phyloP scores from a whole-genome alignment of 2,888 invertebrate genomes.

The Resseliella maxima region DNA sequence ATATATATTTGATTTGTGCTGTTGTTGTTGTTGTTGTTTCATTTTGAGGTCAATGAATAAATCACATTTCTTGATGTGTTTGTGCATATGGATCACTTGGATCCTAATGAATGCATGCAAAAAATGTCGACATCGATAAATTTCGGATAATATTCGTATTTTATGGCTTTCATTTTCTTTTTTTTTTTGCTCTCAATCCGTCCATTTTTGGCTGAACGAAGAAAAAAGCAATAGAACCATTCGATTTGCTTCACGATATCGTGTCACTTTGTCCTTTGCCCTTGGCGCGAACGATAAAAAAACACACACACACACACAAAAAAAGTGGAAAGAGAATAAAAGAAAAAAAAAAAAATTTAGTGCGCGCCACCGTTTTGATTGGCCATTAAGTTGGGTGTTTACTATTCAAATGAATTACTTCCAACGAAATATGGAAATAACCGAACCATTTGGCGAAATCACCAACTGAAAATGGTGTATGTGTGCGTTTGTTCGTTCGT shows the following conservation, averaged over 20 bases:
- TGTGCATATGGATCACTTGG: background rate
- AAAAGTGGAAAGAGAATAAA: background rate
- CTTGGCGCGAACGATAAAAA: no score
- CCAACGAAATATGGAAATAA: background rate
- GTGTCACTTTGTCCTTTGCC: constrained; percentile 41
- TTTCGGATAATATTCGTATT: constrained; percentile 3
- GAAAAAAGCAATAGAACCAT: no score
- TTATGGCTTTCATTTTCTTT: background rate
- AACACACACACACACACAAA: no score
- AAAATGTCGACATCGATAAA: background rate
- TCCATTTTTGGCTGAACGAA: no score
- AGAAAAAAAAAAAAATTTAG: background rate
- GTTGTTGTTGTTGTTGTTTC: no score
- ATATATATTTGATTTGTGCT: no score
- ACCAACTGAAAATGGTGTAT: no score
- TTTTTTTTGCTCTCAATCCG: background rate
- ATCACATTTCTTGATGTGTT: constrained; percentile 37
- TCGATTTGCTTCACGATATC: background rate
- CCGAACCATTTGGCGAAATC: background rate
- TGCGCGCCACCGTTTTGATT: constrained; percentile 11
- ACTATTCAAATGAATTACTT: background rate
- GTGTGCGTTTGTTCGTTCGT: no score
- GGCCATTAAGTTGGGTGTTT: background rate
- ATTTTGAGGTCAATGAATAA: constrained; percentile 47
- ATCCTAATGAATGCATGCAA: constrained; percentile 36